Conservation (phyloP, 1,140 invertebrate genomes). For the Zaprionus ornatus region DNA sequence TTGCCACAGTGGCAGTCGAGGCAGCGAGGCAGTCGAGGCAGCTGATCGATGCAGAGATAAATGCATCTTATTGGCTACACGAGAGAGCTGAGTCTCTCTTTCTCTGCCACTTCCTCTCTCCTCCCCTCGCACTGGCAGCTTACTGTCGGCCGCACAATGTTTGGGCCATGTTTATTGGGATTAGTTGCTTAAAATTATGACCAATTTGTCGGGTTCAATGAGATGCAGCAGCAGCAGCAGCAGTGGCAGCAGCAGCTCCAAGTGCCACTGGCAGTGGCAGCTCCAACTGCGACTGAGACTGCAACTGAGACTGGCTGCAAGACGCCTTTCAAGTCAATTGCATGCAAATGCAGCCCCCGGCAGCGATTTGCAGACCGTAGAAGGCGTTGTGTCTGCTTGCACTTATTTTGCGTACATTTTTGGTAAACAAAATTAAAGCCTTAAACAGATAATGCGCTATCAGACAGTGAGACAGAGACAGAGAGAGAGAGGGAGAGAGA, state of each 20-base stretch:
- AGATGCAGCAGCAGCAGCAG: conserved; percentile 46
- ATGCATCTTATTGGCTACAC: conserved; percentile 69
- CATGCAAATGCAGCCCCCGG: conserved; percentile 62
- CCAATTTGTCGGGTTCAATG: conserved; percentile 79
- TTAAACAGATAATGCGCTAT: conserved; percentile 80
- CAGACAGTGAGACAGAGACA: conserved; percentile 23
- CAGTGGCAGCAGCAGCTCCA: conserved; percentile 2
- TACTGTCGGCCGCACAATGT: conserved; percentile 79
- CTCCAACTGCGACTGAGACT: conserved; percentile 15
- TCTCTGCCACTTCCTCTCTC: background rate
- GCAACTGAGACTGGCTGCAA: background rate
- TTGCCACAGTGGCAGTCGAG: background rate
- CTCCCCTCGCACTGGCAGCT: conserved; percentile 49
- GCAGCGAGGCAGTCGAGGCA: too few species aligned
- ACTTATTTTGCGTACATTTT: conserved; percentile 81
- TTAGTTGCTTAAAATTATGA: conserved; percentile 81
- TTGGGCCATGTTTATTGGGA: conserved; percentile 82
- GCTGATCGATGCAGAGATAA: conserved; percentile 77
- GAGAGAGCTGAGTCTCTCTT: conserved; percentile 15
- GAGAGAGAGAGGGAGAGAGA: background rate
- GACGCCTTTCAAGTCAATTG: conserved; percentile 73
- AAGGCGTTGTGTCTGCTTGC: conserved; percentile 57
- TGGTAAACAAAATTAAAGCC: conserved; percentile 81
- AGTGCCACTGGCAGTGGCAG: background rate
- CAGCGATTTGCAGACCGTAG: conserved; percentile 43